Evolutionary conservation across 2,888 invertebrate genomes (phyloP).

Genomic region (Calephelis perditalis): DNA sequence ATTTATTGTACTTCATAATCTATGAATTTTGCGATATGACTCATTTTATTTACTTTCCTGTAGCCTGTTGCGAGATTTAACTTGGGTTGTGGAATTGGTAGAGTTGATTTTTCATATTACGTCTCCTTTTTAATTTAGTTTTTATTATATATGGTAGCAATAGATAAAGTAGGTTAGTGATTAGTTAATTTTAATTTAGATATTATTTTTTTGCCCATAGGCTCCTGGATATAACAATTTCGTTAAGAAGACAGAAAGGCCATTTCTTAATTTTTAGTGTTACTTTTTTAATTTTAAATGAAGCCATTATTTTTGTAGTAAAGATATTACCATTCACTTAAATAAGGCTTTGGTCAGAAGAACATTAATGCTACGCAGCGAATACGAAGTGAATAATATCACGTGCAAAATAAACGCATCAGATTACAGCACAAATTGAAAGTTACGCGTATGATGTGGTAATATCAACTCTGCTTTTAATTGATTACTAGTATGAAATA

Average conservation of each 20-base stretch:
- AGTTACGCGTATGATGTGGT: too few relatives aligned
- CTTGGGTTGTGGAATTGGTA: conserved; percentile 13
- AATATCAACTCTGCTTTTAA: too few relatives aligned
- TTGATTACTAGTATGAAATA: too few relatives aligned
- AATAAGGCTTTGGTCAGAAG: too few relatives aligned
- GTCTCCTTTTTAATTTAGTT: conserved; percentile 9
- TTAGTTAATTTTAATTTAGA: not conserved
- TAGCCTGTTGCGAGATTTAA: conserved; percentile 72
- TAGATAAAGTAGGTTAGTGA: conserved; percentile 5
- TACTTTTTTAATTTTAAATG: not conserved
- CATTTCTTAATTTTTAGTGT: not conserved
- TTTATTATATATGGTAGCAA: not conserved
- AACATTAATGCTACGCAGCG: too few relatives aligned
- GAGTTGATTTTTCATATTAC: conserved; percentile 1
- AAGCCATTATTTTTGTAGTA: too few relatives aligned
- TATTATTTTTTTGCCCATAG: not conserved
- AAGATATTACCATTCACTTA: too few relatives aligned
- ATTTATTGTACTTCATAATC: too few relatives aligned
- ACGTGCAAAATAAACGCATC: too few relatives aligned
- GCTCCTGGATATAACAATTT: not conserved
- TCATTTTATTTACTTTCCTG: conserved; percentile 26
- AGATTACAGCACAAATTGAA: too few relatives aligned
- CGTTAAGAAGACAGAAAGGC: not conserved
- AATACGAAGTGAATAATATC: too few relatives aligned
- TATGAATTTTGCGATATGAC: conserved; percentile 22